Percentiles rank a stretch among this genome's conserved stretches.
phyloP scores from a whole-genome alignment of 2,797 vertebrate species.

The Buceros bicornis region DNA sequence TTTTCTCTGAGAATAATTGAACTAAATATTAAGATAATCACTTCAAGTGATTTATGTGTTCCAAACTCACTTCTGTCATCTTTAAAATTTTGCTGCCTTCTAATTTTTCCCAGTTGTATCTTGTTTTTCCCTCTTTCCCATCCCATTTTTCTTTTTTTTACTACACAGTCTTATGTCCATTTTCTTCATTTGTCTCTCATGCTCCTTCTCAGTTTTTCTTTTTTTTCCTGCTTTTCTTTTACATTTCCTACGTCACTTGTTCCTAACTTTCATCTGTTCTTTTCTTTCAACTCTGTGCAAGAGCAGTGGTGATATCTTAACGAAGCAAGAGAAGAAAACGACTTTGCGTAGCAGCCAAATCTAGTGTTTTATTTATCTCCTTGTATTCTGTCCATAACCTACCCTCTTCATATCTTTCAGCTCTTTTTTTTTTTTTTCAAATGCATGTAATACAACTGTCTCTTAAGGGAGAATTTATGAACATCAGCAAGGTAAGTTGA shows the following conservation, averaged over 20 bases:
- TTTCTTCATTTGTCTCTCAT: not conserved
- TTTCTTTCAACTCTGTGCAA: not conserved
- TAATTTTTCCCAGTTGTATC: not conserved
- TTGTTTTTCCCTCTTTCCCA: not conserved
- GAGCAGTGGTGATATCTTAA: not conserved
- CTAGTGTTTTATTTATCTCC: not conserved
- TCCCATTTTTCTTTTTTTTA: not conserved
- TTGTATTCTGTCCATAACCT: not conserved
- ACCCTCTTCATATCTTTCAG: not conserved
- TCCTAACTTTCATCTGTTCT: not conserved
- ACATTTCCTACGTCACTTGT: not conserved
- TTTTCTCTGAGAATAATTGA: slow-evolving; percentile 13
- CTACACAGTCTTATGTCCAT: not conserved
- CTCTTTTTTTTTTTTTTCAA: not conserved
- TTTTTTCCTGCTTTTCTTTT: not conserved
- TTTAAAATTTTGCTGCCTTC: not conserved
- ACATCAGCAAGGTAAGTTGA: not conserved
- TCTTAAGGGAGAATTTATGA: slow-evolving; percentile 44
- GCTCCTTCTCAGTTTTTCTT: not conserved
- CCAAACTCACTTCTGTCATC: not conserved
- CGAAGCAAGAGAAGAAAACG: not conserved
- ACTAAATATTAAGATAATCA: slow-evolving; percentile 15
- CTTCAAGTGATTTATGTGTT: not conserved
- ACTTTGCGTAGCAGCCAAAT: not conserved
- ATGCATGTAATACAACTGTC: not conserved